phyloP scores from a whole-genome alignment of 30 jellyfish, hydroid and myxozoan species.

The Pseudorhiza aurosa region DNA sequence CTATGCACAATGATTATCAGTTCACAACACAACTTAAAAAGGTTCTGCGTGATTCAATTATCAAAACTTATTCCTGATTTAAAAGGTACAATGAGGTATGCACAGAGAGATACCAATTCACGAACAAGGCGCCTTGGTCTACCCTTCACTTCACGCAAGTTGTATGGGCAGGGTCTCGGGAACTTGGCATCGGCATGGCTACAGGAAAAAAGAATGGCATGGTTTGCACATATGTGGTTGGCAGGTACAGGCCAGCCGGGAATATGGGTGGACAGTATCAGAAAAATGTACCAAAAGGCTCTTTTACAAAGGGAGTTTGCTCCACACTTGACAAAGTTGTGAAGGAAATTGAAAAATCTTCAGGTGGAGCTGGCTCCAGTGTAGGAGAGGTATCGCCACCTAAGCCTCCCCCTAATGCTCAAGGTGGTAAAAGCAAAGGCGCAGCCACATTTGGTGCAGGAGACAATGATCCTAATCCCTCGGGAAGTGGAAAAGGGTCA shows the following conservation, averaged over 20 bases:
- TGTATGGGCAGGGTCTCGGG: slow-evolving; percentile 61
- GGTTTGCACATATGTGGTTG: slow-evolving; percentile 79
- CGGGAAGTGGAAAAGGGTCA: background rate
- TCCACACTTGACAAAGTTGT: slow-evolving; percentile 22
- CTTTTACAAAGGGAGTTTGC: slow-evolving; percentile 22
- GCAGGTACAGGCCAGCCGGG: slow-evolving; percentile 71
- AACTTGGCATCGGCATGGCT: slow-evolving; percentile 83
- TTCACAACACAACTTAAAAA: too few species aligned
- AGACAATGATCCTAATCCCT: background rate
- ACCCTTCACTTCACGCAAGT: slow-evolving; percentile 83
- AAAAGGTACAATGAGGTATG: slow-evolving; percentile 98
- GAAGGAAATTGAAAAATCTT: slow-evolving; percentile 24
- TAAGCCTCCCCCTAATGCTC: background rate
- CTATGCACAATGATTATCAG: too few species aligned
- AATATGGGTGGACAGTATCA: slow-evolving; percentile 63
- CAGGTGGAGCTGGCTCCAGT: slow-evolving; percentile 1
- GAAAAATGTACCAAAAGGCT: slow-evolving; percentile 65
- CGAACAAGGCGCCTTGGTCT: slow-evolving; percentile 39
- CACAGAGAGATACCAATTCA: slow-evolving; percentile 71
- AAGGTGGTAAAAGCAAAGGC: background rate
- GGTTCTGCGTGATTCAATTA: too few species aligned
- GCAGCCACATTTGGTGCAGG: slow-evolving; percentile 6
- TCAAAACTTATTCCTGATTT: too few species aligned
- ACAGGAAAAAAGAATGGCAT: slow-evolving; percentile 55
- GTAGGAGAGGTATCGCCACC: background rate